These are phyloP conservation scores for Apus apus DNA, from an alignment of 2,113 vertebrate species.

Conservation along the genomic window DNA sequence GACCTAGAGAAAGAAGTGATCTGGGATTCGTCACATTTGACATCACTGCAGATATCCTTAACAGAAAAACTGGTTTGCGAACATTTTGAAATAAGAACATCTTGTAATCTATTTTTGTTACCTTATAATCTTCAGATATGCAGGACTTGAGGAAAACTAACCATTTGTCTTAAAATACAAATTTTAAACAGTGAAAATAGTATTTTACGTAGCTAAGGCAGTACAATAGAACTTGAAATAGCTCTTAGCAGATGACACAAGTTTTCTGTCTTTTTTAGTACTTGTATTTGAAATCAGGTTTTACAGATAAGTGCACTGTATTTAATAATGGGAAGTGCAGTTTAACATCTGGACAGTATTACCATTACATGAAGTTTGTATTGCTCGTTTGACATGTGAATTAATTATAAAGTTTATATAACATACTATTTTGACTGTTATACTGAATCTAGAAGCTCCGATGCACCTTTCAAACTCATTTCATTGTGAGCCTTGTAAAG, in stretches of 20 bases:
- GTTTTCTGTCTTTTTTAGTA: neutral
- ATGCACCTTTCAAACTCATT: neutral
- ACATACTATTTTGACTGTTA: neutral
- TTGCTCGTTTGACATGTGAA: neutral
- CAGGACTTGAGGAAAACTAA: neutral
- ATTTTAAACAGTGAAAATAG: neutral
- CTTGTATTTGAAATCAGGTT: neutral
- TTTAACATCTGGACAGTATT: neutral
- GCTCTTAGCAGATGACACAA: neutral
- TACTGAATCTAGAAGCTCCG: neutral
- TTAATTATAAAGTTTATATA: neutral
- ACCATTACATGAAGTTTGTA: neutral
- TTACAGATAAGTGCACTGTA: neutral
- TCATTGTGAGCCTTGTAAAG: neutral
- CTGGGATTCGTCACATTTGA: conserved; percentile 96
- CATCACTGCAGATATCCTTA: conserved; percentile 97
- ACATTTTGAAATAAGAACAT: neutral
- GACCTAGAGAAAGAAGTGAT: conserved; percentile 95
- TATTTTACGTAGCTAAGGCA: neutral
- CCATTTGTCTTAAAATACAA: neutral
- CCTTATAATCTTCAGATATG: neutral
- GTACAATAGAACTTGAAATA: neutral
- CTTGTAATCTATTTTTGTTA: neutral
- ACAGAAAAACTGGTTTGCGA: neutral
- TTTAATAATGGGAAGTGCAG: neutral